Percentiles rank a stretch among this genome's conserved stretches.
Evolutionary conservation across 2,113 vertebrate species (phyloP).

Genomic region (Mus spicilegus): DNA sequence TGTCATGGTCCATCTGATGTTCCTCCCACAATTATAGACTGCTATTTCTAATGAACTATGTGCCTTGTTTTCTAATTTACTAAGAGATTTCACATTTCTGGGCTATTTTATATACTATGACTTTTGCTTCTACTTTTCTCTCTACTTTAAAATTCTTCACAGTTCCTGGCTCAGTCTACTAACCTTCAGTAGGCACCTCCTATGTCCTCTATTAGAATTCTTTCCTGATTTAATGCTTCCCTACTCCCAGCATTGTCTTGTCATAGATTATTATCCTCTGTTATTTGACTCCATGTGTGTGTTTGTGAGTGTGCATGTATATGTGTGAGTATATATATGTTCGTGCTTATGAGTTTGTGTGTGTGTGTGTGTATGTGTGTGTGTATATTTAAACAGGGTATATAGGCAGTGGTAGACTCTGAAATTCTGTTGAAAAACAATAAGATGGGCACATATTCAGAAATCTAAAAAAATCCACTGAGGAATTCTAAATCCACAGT

Average conservation of each 20-base stretch:
- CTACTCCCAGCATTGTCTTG: neutral
- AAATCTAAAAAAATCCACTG: neutral
- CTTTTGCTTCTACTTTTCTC: neutral
- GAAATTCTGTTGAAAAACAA: conserved; percentile 2
- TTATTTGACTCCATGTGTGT: no score
- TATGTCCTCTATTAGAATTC: neutral
- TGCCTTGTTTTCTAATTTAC: neutral
- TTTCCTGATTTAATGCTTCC: neutral
- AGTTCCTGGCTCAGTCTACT: neutral
- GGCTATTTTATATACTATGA: neutral
- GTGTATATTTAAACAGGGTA: neutral
- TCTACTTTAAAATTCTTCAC: neutral
- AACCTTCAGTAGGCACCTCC: neutral
- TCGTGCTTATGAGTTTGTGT: neutral
- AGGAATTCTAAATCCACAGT: conserved; percentile 8
- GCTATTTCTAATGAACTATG: neutral
- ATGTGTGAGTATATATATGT: neutral
- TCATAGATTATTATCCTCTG: neutral
- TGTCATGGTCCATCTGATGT: neutral
- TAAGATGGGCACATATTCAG: neutral
- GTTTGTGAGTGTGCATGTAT: neutral
- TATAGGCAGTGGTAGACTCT: neutral
- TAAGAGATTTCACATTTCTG: neutral
- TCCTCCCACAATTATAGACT: neutral
- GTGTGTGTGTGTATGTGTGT: neutral